A percentile compares a stretch with the other conserved stretches of the same genome.
Conservation (phyloP, 2,113 vertebrate genomes). For the Forbesichthys papilliferus region DNA sequence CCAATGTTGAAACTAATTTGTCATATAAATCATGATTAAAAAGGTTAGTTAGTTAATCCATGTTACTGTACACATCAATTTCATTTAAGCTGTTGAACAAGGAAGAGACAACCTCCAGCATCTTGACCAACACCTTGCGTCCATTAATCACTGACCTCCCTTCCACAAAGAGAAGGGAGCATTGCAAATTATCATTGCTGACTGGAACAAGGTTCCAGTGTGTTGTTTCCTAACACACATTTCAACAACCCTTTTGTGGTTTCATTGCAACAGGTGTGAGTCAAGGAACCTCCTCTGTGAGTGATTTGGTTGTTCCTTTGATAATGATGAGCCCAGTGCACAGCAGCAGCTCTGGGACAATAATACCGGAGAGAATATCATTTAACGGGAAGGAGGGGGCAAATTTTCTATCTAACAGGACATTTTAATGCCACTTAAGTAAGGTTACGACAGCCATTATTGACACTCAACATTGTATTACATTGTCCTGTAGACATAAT, state of each 20-base stretch:
- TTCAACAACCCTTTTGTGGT: conserved; percentile 14
- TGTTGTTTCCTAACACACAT: conserved; percentile 5
- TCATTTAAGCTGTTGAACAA: conserved; percentile 16
- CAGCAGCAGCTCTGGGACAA: not conserved
- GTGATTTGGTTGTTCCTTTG: conserved; percentile 32
- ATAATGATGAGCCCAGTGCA: conserved; percentile 23
- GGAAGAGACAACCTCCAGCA: conserved; percentile 8
- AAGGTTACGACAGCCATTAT: no score
- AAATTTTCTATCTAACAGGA: no score
- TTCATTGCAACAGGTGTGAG: conserved; percentile 2
- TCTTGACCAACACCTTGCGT: conserved; percentile 21
- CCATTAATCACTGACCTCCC: conserved; percentile 31
- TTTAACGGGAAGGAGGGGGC: no score
- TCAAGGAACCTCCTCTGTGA: conserved; percentile 7
- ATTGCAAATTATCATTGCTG: not conserved
- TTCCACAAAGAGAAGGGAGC: conserved; percentile 7
- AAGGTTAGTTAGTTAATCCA: conserved; percentile 12
- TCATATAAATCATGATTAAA: no score
- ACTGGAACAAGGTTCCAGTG: not conserved
- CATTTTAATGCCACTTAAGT: no score
- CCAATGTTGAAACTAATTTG: no score
- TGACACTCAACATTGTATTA: no score
- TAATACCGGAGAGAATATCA: no score
- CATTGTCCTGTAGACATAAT: no score
- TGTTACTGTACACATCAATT: conserved; percentile 27